phyloP scores from a whole-genome alignment of 2,113 vertebrate species.

The Zosterops borbonicus region DNA sequence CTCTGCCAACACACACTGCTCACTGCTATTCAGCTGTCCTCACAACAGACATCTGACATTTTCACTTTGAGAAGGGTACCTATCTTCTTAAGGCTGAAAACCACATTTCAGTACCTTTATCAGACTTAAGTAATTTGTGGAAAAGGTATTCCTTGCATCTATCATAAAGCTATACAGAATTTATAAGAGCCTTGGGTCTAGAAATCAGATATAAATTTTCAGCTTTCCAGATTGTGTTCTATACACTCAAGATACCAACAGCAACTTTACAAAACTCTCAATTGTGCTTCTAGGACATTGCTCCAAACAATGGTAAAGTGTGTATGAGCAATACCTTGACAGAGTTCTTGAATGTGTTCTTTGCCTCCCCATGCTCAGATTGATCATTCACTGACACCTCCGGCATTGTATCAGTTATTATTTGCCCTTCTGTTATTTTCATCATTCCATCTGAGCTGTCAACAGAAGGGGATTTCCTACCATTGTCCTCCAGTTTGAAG shows the following conservation, averaged over 20 bases:
- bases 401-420: neutral
- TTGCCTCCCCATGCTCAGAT: neutral
- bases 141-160: neutral
- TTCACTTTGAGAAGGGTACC: neutral
- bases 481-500: constrained; percentile 6
- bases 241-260: neutral
- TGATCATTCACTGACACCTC: neutral
- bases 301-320: neutral
- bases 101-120: neutral
- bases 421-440: neutral
- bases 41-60: neutral
- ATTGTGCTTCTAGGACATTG: neutral
- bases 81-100: neutral
- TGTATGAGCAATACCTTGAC: constrained; percentile 37
- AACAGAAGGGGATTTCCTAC: constrained; percentile 28
- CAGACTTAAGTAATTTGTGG: neutral
- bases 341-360: neutral
- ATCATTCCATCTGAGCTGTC: neutral
- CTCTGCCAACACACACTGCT: neutral
- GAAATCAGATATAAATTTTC: neutral
- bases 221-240: neutral
- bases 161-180: neutral
- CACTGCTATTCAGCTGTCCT: neutral
- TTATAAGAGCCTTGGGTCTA: neutral
- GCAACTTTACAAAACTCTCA: neutral